Base-by-base conservation (phyloP, 2,888 invertebrate genomes). In the Sphaerophoria rueppellii region DNA sequence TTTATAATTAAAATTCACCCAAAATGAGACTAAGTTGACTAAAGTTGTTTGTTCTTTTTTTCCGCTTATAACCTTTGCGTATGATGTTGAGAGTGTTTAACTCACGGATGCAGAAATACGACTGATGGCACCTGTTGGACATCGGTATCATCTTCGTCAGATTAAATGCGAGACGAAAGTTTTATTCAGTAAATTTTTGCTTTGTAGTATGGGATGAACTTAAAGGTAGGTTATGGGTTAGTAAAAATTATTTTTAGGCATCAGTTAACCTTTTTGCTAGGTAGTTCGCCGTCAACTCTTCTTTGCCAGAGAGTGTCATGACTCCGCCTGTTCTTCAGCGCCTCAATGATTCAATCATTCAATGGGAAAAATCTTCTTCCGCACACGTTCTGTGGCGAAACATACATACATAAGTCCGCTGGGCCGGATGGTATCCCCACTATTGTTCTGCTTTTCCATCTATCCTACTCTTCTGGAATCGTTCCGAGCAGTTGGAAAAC, bases 81-180 rank as follows among this genome's bases (percentile, higher is more conserved):
- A 16, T 55, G 58, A 55, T 85, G 34, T 65, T 37, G 60, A 67
- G 72, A 69, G 80, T 81, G 85, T 77, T 81, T 67, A 73, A 73
- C 81, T 81, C 73, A 81, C 81, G 81, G 73, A 77, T 81, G 72
- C 81, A 77, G 58, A 81, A 81, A 57, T 73, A 73, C 85, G 70
- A 85, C 85, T 85, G 85, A 81, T 70, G 72, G 43, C 40, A 85
- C 77, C 48, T 73, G 73, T 80, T 43, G 63, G 63, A 58, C 37
- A 65, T 24, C 61, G 60, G 54, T 81, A 70, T 65, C 54, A 77
- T 55, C 70, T 73, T 77, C 71, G 61, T 63, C 54, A 72, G 60
- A 54, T n/a, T 63, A 35, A 32, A 37, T 71, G 50, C 48, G 52
- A 35, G 35, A 43, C 4, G 54, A 57, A 70, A 43, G 34, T 14